Percentiles rank a stretch among this genome's conserved stretches.
Conservation (phyloP, 2,113 vertebrate genomes). For the Pogonocichla stellata region DNA sequence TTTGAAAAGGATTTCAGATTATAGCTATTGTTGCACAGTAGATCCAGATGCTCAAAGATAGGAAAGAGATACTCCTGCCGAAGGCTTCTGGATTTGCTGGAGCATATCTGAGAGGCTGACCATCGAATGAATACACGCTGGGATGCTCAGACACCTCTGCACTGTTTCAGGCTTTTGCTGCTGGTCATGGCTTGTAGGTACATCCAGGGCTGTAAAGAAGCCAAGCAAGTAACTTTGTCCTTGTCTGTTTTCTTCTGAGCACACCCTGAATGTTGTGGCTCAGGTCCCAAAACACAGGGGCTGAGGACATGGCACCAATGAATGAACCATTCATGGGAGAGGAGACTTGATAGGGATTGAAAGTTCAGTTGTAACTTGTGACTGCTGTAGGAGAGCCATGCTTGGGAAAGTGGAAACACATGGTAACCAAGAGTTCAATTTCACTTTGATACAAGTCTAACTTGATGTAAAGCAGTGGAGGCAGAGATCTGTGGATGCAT, state of each 20-base stretch:
- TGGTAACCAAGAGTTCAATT: background rate
- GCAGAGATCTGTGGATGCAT: background rate
- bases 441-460: background rate
- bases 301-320: background rate
- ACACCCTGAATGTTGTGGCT: background rate
- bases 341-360: background rate
- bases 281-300: fast-evolving
- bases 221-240: background rate
- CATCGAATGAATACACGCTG: fast-evolving
- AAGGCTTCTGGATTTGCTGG: background rate
- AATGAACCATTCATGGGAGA: background rate
- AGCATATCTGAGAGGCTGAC: background rate
- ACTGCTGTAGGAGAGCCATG: fast-evolving
- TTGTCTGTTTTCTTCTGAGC: background rate
- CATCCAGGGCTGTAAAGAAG: background rate
- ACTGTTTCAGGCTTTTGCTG: background rate
- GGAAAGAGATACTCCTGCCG: background rate
- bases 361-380: background rate
- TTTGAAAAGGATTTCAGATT: background rate
- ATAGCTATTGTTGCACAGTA: background rate
- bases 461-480: background rate
- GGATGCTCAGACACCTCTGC: background rate
- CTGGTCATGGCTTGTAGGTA: background rate
- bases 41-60: background rate
- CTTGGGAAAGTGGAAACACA: background rate